phyloP scores from a whole-genome alignment of 2,888 invertebrate species.

The Catocala fraxini region DNA sequence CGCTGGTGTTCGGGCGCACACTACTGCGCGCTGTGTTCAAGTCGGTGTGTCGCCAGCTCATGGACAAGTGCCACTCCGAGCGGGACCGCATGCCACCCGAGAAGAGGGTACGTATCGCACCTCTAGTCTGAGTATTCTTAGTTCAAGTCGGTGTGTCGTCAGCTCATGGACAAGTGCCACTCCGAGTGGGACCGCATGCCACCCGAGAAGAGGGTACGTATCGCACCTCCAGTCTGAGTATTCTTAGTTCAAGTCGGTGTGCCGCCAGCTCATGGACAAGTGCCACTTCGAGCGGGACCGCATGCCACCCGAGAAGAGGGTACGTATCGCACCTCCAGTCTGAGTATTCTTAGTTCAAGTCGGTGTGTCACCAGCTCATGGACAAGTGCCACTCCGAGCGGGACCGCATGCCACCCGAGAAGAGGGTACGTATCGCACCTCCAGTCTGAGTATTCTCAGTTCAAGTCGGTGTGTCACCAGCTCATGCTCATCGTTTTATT shows the following conservation, averaged over 20 bases:
- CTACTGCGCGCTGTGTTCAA: constrained; percentile 94
- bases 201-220: constrained; percentile 91
- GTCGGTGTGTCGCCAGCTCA: constrained; percentile 94
- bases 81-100: constrained; percentile 96
- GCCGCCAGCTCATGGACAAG: constrained; percentile 83
- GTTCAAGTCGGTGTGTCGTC: constrained; percentile 93
- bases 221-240: not conserved
- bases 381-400: constrained; percentile 96
- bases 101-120: constrained; percentile 86
- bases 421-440: constrained; percentile 81
- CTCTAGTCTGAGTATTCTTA: not conserved
- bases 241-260: not conserved
- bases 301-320: constrained; percentile 95
- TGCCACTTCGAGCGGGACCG: constrained; percentile 96
- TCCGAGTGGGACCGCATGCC: constrained; percentile 96
- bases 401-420: constrained; percentile 96
- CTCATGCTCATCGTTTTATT: too few relatives aligned
- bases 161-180: constrained; percentile 96
- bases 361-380: constrained; percentile 94
- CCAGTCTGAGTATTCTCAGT: constrained; percentile 62
- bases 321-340: constrained; percentile 44
- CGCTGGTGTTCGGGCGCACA: constrained; percentile 96
- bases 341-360: constrained; percentile 81
- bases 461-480: constrained; percentile 90
- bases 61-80: constrained; percentile 96